phyloP scores from a whole-genome alignment of 2,797 vertebrate genomes.

The Cottoperca gobio region DNA sequence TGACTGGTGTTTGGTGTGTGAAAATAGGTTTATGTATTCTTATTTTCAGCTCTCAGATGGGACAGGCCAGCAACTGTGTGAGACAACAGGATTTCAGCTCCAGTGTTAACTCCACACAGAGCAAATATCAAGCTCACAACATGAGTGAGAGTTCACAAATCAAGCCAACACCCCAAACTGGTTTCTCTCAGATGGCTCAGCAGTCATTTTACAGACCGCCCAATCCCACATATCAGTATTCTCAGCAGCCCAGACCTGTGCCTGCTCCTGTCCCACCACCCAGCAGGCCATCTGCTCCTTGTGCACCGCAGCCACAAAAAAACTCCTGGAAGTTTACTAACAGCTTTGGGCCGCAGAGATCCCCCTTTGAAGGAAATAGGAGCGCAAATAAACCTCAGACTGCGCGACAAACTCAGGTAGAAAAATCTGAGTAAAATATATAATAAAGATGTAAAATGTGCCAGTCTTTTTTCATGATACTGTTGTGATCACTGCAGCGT shows the following conservation, averaged over 20 bases:
- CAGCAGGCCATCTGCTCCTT: conserved; percentile 34
- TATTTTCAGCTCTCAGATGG: conserved; percentile 67
- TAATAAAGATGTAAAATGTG: not conserved
- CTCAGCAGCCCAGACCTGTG: conserved; percentile 51
- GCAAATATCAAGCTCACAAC: conserved; percentile 44
- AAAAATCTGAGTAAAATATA: not conserved
- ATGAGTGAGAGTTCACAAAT: conserved; percentile 43
- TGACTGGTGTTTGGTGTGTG: not conserved
- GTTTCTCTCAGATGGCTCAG: conserved; percentile 62
- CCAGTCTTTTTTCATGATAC: not conserved
- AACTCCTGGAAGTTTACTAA: conserved; percentile 75
- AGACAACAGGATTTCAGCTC: conserved; percentile 60
- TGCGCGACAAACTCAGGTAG: conserved; percentile 47
- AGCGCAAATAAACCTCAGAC: conserved; percentile 32
- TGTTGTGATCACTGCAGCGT: not conserved
- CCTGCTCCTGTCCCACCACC: conserved; percentile 30
- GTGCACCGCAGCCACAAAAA: conserved; percentile 48
- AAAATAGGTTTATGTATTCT: conserved; percentile 16
- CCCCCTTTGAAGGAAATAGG: conserved; percentile 26
- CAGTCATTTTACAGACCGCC: conserved; percentile 53
- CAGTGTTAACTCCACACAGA: conserved; percentile 42
- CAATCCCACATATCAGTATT: conserved; percentile 46
- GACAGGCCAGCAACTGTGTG: conserved; percentile 41
- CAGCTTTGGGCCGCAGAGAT: conserved; percentile 60
- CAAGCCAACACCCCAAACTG: conserved; percentile 43